Conservation (phyloP, 2,113 vertebrate species). For the Notothenia coriiceps region DNA sequence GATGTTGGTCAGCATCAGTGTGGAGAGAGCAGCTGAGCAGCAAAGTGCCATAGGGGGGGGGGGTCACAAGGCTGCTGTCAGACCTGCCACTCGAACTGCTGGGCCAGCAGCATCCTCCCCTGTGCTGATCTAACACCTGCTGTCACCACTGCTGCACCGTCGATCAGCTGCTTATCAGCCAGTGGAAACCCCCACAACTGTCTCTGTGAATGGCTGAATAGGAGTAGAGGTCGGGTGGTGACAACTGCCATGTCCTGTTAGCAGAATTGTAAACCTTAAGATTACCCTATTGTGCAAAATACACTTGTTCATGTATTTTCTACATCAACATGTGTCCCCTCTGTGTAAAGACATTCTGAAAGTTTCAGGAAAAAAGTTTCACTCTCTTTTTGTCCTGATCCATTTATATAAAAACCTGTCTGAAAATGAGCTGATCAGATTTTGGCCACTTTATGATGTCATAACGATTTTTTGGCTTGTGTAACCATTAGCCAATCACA, state of each 20-base stretch:
- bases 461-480: no score
- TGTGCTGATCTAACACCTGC: slow-evolving; percentile 27
- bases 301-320: no score
- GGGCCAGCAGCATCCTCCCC: slow-evolving; percentile 59
- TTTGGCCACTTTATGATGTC: no score
- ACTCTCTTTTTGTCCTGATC: no score
- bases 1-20: slow-evolving; percentile 20
- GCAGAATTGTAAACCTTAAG: not conserved
- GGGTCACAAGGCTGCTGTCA: slow-evolving; percentile 57
- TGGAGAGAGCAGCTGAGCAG: slow-evolving; percentile 44
- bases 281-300: no score
- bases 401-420: no score
- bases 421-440: no score
- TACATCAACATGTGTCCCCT: no score
- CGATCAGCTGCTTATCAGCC: slow-evolving; percentile 58
- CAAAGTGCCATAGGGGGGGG: not conserved
- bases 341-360: no score
- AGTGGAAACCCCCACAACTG: slow-evolving; percentile 27
- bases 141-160: slow-evolving; percentile 49
- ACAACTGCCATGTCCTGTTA: slow-evolving; percentile 12
- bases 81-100: slow-evolving; percentile 62
- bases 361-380: no score
- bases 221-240: not conserved
- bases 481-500: no score
- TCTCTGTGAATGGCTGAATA: slow-evolving; percentile 41